phyloP scores from a whole-genome alignment of 2,797 vertebrate species.

The Oophaga sylvatica region DNA sequence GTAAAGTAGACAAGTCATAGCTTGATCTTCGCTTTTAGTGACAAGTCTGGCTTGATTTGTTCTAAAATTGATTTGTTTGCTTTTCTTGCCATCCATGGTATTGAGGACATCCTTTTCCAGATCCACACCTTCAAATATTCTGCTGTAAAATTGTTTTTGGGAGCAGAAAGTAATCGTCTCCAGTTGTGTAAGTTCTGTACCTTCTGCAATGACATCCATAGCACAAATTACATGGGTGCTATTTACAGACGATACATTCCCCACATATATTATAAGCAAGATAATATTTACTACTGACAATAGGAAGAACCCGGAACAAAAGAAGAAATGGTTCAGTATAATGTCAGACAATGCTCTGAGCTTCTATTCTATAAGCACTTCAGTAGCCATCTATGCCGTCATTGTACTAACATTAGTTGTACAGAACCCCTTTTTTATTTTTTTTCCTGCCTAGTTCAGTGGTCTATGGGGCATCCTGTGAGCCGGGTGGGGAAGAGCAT shows the following conservation, averaged over 20 bases:
- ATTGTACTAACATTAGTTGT: conserved; percentile 8
- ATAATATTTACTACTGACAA: neutral
- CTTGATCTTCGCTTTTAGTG: too few species aligned
- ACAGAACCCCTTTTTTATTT: neutral
- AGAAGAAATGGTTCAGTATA: neutral
- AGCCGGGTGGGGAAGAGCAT: conserved; percentile 1
- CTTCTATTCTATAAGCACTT: neutral
- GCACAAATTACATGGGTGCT: neutral
- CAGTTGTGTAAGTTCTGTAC: too few species aligned
- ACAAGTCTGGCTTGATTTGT: too few species aligned
- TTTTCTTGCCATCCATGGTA: too few species aligned
- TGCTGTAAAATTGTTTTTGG: too few species aligned
- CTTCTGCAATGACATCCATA: too few species aligned
- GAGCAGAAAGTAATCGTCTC: too few species aligned
- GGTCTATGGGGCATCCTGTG: neutral
- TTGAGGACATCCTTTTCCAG: too few species aligned
- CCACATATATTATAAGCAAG: neutral
- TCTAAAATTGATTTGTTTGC: too few species aligned
- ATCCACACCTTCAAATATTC: too few species aligned
- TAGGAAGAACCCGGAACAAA: neutral
- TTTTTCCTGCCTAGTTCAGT: conserved; percentile 3
- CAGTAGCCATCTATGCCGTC: neutral
- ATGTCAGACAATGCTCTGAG: neutral
- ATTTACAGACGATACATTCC: neutral
- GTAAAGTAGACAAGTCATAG: too few species aligned